A percentile compares a stretch with the other conserved stretches of the same genome.
Conservation (phyloP, 53 echinoderm and acorn worm genomes). For the Apostichopus leukothele region DNA sequence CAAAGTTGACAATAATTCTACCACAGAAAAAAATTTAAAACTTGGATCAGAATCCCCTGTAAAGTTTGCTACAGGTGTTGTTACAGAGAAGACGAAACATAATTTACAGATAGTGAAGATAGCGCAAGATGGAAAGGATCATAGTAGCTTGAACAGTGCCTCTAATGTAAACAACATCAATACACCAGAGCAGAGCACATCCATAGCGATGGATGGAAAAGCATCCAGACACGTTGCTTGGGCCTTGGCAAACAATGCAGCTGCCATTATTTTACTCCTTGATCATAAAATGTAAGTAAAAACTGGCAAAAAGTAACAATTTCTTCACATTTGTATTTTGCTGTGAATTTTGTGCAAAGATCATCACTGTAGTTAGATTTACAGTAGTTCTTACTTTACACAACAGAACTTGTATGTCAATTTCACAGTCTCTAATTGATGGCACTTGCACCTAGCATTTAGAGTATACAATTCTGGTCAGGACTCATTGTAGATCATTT, state of each 20-base stretch:
- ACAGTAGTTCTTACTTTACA: neutral
- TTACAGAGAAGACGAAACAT: neutral
- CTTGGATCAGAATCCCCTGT: too few relatives aligned
- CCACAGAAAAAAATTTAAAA: too few relatives aligned
- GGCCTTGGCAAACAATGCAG: constrained; percentile 57
- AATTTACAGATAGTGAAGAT: neutral
- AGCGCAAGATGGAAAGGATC: neutral
- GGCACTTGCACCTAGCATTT: neutral
- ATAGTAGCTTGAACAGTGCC: neutral
- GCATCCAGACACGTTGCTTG: constrained; percentile 54
- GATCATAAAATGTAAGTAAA: constrained; percentile 68
- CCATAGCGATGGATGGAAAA: constrained; percentile 54
- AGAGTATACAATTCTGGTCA: neutral
- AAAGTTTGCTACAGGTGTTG: too few relatives aligned
- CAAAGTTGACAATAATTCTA: too few relatives aligned
- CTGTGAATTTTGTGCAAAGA: neutral
- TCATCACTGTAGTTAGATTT: neutral
- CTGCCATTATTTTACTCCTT: constrained; percentile 58
- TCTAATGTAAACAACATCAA: neutral
- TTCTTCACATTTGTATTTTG: neutral
- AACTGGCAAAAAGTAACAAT: neutral
- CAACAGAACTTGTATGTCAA: neutral
- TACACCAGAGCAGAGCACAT: constrained; percentile 45
- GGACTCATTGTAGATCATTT: too few relatives aligned
- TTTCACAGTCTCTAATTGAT: neutral